Conservation (phyloP, 1,140 invertebrate species). For the Heterodera schachtii region DNA sequence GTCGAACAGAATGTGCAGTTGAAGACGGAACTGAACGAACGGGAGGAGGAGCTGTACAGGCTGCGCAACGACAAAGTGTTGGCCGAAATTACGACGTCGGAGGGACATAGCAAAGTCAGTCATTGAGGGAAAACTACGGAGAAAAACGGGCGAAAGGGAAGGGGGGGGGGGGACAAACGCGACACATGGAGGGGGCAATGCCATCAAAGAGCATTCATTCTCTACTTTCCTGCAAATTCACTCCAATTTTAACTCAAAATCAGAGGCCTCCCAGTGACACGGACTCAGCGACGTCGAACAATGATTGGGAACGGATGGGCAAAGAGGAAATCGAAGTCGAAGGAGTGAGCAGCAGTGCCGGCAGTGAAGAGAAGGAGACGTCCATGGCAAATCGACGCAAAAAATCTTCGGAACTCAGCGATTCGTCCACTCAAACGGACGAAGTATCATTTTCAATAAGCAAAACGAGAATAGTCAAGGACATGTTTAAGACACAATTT, state of each 20-base stretch:
- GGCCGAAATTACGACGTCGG: background rate
- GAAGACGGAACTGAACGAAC: background rate
- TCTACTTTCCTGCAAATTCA: too few relatives aligned
- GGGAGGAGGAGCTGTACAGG: conserved; percentile 19
- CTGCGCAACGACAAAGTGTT: conserved; percentile 68
- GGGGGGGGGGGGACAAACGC: too few relatives aligned
- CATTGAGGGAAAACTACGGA: background rate
- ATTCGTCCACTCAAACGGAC: background rate
- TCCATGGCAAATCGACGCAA: background rate
- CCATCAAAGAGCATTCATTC: too few relatives aligned
- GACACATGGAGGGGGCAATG: background rate
- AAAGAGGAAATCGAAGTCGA: conserved; percentile 28
- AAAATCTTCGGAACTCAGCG: background rate
- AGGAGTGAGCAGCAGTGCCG: conserved; percentile 20
- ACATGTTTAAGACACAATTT: background rate
- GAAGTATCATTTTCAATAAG: background rate
- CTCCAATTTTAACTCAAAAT: background rate
- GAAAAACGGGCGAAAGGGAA: too few relatives aligned
- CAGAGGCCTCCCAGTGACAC: conserved; percentile 39
- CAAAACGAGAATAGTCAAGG: too few relatives aligned
- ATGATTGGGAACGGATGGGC: conserved; percentile 44
- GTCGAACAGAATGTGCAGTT: background rate
- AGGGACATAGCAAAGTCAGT: conserved; percentile 28
- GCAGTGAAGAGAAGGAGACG: conserved; percentile 15
- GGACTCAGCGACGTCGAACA: conserved; percentile 34